Conservation (phyloP, 2,888 invertebrate species). For the Palloptera scutellata region DNA sequence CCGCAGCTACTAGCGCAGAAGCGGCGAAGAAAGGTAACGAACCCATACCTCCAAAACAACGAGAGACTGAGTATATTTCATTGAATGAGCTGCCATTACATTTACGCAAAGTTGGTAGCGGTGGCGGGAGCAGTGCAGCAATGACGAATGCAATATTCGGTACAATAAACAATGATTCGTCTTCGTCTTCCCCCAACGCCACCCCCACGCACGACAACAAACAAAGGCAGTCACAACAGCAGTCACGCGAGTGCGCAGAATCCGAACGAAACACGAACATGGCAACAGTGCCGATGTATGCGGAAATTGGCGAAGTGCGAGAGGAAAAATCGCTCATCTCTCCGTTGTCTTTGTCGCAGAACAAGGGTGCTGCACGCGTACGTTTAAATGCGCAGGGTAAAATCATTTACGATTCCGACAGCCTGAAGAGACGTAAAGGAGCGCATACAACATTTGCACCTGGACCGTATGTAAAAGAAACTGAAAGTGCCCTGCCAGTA, state of each 20-base stretch:
- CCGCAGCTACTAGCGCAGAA: background rate
- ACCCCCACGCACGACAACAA: background rate
- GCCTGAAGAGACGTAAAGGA: slow-evolving; percentile 77
- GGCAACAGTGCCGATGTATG: slow-evolving; percentile 58
- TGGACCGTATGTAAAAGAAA: slow-evolving; percentile 82
- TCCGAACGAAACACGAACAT: slow-evolving; percentile 38
- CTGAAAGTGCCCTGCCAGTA: slow-evolving; percentile 61
- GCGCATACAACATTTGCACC: slow-evolving; percentile 88
- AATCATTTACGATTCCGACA: slow-evolving; percentile 88
- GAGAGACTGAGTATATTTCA: slow-evolving; percentile 75
- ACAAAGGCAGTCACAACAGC: slow-evolving; percentile 12
- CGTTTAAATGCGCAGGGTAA: slow-evolving; percentile 83
- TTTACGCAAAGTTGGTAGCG: slow-evolving; percentile 51
- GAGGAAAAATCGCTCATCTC: slow-evolving; percentile 49
- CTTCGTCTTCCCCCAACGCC: slow-evolving; percentile 6
- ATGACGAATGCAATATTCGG: slow-evolving; percentile 36
- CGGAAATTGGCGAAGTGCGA: slow-evolving; percentile 57
- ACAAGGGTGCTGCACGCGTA: slow-evolving; percentile 73
- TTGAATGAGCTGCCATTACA: slow-evolving; percentile 77
- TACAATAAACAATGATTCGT: slow-evolving; percentile 30
- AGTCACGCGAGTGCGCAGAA: slow-evolving; percentile 43
- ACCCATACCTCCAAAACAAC: slow-evolving; percentile 18
- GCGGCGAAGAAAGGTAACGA: slow-evolving; percentile 30
- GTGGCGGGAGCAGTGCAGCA: slow-evolving; percentile 28
- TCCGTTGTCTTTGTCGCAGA: slow-evolving; percentile 37